Evolutionary conservation across 2,113 vertebrate genomes (phyloP).

Genomic region (Ia io): DNA sequence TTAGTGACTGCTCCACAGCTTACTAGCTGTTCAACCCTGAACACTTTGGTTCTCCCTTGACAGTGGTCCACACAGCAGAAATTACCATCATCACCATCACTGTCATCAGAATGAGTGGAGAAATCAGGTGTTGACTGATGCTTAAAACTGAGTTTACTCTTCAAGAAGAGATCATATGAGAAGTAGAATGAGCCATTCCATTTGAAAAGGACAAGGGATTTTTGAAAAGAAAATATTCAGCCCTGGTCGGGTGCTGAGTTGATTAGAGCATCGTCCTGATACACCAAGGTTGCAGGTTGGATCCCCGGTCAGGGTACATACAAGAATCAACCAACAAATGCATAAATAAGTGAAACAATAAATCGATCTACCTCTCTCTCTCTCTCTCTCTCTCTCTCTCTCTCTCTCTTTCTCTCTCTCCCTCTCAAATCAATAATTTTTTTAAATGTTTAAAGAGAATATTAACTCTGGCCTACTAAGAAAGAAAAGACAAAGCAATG

Average conservation of each 20-base stretch:
- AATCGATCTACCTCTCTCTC: too few species aligned
- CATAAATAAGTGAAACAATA: neutral
- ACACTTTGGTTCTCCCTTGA: neutral
- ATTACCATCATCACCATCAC: neutral
- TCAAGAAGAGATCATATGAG: neutral
- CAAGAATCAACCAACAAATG: neutral
- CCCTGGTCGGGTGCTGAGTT: neutral
- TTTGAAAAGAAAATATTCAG: neutral
- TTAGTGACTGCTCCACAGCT: neutral
- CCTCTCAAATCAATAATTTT: neutral
- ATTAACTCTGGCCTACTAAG: neutral
- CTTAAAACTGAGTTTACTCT: neutral
- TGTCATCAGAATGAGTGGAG: neutral
- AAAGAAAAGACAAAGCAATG: neutral
- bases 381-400: too few species aligned
- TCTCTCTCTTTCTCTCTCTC: neutral
- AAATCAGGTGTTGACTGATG: neutral
- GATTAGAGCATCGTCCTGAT: neutral
- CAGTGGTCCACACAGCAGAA: neutral
- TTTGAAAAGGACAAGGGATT: neutral
- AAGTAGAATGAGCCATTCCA: neutral
- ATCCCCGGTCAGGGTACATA: neutral
- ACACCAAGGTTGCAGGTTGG: neutral
- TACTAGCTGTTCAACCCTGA: neutral
- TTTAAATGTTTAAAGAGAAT: neutral